Percentiles rank a stretch among this genome's conserved stretches.
Evolutionary conservation across 2,888 invertebrate genomes (phyloP).

Genomic region (Drymonia ruficornis): DNA sequence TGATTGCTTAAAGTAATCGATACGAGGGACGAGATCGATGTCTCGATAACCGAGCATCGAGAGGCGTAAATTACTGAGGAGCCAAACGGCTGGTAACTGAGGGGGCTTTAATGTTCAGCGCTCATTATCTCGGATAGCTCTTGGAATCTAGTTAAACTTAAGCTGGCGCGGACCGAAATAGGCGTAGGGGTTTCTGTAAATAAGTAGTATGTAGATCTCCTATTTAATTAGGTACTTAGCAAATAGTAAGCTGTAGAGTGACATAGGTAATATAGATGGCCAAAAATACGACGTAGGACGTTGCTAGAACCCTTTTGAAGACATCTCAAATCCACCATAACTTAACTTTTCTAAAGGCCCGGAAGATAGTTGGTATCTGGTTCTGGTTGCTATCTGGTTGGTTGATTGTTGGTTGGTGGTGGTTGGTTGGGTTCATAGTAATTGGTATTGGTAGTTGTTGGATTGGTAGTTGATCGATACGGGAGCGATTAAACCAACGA

Average conservation of each 20-base stretch:
- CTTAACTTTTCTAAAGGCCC: too few species aligned
- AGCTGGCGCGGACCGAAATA: background rate
- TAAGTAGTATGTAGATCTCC: background rate
- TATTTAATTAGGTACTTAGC: background rate
- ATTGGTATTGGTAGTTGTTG: too few species aligned
- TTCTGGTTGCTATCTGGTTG: too few species aligned
- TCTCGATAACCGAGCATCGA: conserved; percentile 15
- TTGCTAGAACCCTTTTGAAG: too few species aligned
- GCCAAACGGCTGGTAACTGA: conserved; percentile 25
- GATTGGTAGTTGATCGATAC: too few species aligned
- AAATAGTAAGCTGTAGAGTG: background rate
- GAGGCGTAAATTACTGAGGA: conserved; percentile 22
- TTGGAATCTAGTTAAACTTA: conserved; percentile 1
- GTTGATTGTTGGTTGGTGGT: too few species aligned
- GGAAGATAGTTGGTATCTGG: too few species aligned
- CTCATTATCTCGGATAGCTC: conserved; percentile 1
- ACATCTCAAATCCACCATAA: too few species aligned
- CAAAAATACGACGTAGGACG: too few species aligned
- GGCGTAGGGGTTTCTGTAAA: background rate
- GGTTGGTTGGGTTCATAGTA: too few species aligned
- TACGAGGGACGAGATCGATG: conserved; percentile 13
- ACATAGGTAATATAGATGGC: background rate
- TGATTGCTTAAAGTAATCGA: conserved; percentile 19
- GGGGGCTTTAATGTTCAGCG: conserved; percentile 1
- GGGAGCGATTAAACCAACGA: too few species aligned